Base-by-base conservation (phyloP, 53 echinoderm and acorn worm genomes). In the Antedon mediterranea region DNA sequence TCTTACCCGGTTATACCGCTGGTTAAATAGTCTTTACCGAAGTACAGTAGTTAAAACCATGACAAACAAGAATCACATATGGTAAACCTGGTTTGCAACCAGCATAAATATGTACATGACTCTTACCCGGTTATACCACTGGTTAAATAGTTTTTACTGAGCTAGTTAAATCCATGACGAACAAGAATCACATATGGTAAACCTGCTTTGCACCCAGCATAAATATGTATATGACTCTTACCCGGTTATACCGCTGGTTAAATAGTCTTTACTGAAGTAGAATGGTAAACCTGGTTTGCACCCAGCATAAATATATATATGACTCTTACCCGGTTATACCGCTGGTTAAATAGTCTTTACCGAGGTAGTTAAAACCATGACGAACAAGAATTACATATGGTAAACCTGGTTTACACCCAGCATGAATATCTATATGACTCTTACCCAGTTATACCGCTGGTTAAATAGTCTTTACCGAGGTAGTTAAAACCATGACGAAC, bases 381-480 rank as follows among this genome's bases (percentile, higher is more conserved):
- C 80, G 79, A 30, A 85, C 87, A 34, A 95, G 83, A 75, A 89
- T 91, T 85, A 91, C 32, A 95, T 86, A 73, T 95, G 91, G 0
- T 81, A 81, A 23, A 95, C 95, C 72, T 95, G 91, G 72, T 95
- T 92, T 26, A 91, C 95, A 79, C 95, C 95, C n/a, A n/a, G n/a
- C n/a, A n/a, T n/a, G n/a, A n/a, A 37, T 57, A 6, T 57, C 7
- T 18, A 32, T 11, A n/a, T 30, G 30, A n/a, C 33, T 28, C 87
- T 91, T 77, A 95, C 95, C 95, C 95, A 74, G 95, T 95, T 28
- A 95, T 95, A 71, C 95, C 95, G n/a, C 91, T 92, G 23, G 95
- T 95, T 0, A 95, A 71, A 76, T 83, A 87, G 77, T 95, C 95
- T 43, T 95, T 95, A 71, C 95, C 95, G 0, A 89, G 87, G 74